phyloP scores from a whole-genome alignment of 2,797 vertebrate genomes.

The Valencia hispanica region DNA sequence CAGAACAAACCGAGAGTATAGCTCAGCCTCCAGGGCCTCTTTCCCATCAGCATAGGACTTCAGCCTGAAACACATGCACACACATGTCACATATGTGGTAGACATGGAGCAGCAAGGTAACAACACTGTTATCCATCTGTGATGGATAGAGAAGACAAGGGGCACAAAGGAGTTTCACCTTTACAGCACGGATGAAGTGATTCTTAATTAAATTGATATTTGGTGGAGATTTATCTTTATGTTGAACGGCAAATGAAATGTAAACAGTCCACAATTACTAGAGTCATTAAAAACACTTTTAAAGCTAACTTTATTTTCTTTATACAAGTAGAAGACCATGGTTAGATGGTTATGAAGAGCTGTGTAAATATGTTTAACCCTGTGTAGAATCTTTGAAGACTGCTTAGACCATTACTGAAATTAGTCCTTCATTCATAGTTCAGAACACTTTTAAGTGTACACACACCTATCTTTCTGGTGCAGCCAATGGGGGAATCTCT shows the following conservation, averaged over 20 bases:
- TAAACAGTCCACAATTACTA: neutral
- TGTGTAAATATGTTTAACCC: too few relatives aligned
- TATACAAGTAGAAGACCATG: too few relatives aligned
- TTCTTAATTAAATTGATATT: neutral
- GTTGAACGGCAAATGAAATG: neutral
- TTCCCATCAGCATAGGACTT: constrained; percentile 84
- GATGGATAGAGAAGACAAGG: constrained; percentile 13
- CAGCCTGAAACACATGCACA: constrained; percentile 74
- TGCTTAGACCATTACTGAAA: too few relatives aligned
- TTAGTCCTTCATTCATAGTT: too few relatives aligned
- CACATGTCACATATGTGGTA: neutral
- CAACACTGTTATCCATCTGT: constrained; percentile 7
- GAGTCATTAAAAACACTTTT: too few relatives aligned
- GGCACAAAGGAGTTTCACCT: neutral
- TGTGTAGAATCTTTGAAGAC: too few relatives aligned
- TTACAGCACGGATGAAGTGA: neutral
- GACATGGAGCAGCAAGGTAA: constrained; percentile 2
- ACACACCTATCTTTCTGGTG: too few relatives aligned
- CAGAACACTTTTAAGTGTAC: too few relatives aligned
- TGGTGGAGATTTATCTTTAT: neutral
- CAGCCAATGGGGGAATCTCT: too few relatives aligned
- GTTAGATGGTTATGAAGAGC: too few relatives aligned
- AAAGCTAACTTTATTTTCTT: too few relatives aligned
- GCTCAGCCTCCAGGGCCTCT: constrained; percentile 86
- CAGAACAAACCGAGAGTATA: constrained; percentile 88